These are phyloP conservation scores for Eulacestoma nigropectus DNA, from an alignment of 2,113 vertebrate genomes.

Conservation along the genomic window DNA sequence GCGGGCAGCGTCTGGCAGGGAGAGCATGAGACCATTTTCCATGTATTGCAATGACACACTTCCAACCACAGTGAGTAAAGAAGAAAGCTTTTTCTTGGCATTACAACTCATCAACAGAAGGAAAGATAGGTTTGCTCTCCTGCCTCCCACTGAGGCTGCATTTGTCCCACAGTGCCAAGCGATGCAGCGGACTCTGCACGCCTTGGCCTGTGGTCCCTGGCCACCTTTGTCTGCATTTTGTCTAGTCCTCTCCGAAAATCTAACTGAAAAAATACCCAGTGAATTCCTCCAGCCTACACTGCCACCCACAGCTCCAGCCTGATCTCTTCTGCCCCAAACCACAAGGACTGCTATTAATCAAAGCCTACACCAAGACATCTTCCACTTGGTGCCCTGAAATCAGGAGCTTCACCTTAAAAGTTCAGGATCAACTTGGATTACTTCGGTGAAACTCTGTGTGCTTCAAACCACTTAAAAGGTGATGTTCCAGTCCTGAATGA, in stretches of 20 bases:
- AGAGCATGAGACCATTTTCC: background rate
- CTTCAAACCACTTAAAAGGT: background rate
- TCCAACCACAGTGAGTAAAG: background rate
- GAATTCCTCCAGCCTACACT: background rate
- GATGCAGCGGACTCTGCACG: accelerated
- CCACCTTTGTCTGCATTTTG: background rate
- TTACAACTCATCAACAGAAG: background rate
- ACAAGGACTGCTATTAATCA: background rate
- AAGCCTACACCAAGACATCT: background rate
- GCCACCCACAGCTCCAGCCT: background rate
- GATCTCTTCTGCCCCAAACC: background rate
- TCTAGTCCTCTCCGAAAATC: background rate
- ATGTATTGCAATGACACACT: background rate
- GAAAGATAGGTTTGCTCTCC: background rate
- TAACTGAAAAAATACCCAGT: background rate
- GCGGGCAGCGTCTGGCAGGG: accelerated
- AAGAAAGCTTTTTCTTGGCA: background rate
- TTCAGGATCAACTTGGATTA: background rate
- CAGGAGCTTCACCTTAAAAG: background rate
- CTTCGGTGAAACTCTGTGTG: background rate
- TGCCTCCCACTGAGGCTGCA: background rate
- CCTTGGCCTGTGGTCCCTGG: background rate
- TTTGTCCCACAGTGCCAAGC: background rate
- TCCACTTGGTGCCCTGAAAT: background rate
- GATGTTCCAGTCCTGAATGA: background rate